Evolutionary conservation across 2,888 invertebrate species (phyloP).

Genomic region (Thereva nobilitata): DNA sequence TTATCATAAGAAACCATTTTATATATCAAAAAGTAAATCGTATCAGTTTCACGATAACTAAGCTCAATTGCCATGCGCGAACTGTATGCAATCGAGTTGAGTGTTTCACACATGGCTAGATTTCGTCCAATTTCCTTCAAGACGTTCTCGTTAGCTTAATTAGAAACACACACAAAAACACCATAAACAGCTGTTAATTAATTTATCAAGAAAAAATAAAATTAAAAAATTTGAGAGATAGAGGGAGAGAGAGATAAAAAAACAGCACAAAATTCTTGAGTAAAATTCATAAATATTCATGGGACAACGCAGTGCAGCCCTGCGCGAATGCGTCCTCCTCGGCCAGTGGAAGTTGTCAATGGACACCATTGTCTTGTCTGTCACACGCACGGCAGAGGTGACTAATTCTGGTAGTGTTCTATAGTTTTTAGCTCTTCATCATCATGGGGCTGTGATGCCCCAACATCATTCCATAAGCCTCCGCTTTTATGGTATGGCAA

Average conservation of each 20-base stretch:
- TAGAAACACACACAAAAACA: slow-evolving; percentile 9
- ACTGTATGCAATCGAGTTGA: too few species aligned
- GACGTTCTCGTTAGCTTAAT: slow-evolving; percentile 13
- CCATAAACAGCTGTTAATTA: slow-evolving; percentile 38
- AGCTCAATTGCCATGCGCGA: too few species aligned
- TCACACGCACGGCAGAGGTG: slow-evolving; percentile 31
- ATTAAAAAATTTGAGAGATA: neutral
- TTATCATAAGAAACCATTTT: too few species aligned
- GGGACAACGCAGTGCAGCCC: neutral
- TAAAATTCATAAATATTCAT: slow-evolving; percentile 40
- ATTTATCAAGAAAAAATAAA: slow-evolving; percentile 37
- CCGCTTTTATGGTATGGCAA: slow-evolving; percentile 26
- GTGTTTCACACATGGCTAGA: too few species aligned
- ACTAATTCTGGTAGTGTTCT: slow-evolving; percentile 39
- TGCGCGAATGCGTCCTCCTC: slow-evolving; percentile 8
- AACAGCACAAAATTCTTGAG: slow-evolving; percentile 2
- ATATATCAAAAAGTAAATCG: too few species aligned
- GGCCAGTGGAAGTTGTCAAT: slow-evolving; percentile 19
- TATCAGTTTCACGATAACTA: too few species aligned
- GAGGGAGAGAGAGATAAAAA: too few species aligned
- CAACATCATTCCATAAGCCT: slow-evolving; percentile 3
- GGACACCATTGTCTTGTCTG: slow-evolving; percentile 37
- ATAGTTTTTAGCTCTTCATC: slow-evolving; percentile 12
- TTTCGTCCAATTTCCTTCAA: neutral
- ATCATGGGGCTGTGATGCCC: slow-evolving; percentile 2